phyloP scores from a whole-genome alignment of 2,797 vertebrate species.

The Gouania willdenowi region DNA sequence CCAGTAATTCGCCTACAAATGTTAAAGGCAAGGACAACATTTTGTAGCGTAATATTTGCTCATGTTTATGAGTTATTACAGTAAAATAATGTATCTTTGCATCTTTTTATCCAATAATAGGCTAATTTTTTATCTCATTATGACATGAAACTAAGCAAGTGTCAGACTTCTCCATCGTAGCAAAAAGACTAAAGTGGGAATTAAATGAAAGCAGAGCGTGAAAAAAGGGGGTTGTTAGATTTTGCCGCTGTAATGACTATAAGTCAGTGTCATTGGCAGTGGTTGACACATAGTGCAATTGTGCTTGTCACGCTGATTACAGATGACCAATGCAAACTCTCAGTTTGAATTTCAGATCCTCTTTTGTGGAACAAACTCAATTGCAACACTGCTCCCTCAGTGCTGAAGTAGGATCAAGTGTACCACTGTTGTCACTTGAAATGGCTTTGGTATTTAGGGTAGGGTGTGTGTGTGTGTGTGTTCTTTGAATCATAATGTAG shows the following conservation, averaged over 20 bases:
- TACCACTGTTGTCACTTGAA: conserved; percentile 55
- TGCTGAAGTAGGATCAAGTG: conserved; percentile 67
- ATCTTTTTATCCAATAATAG: no score
- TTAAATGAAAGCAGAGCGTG: conserved; percentile 36
- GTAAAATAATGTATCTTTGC: no score
- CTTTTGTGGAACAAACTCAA: conserved; percentile 69
- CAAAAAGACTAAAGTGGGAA: conserved; percentile 13
- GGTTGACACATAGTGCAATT: conserved; percentile 51
- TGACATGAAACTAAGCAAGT: no score
- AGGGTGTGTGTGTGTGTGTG: conserved; percentile 14
- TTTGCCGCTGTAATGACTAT: conserved; percentile 54
- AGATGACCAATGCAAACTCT: conserved; percentile 44
- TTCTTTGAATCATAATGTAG: conserved; percentile 54
- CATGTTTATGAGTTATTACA: no score
- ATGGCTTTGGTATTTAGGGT: conserved; percentile 51
- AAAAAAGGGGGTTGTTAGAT: no score
- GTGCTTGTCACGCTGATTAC: conserved; percentile 47
- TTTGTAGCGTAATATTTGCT: no score
- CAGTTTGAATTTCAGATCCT: conserved; percentile 56
- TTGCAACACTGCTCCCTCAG: conserved; percentile 61
- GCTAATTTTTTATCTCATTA: no score
- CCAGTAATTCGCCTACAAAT: no score
- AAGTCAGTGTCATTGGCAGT: conserved; percentile 36
- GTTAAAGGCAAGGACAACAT: no score
- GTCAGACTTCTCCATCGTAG: no score